A percentile compares a stretch with the other conserved stretches of the same genome.
Evolutionary conservation across 2,888 invertebrate species (phyloP).

Genomic region (Nomada fabriciana): DNA sequence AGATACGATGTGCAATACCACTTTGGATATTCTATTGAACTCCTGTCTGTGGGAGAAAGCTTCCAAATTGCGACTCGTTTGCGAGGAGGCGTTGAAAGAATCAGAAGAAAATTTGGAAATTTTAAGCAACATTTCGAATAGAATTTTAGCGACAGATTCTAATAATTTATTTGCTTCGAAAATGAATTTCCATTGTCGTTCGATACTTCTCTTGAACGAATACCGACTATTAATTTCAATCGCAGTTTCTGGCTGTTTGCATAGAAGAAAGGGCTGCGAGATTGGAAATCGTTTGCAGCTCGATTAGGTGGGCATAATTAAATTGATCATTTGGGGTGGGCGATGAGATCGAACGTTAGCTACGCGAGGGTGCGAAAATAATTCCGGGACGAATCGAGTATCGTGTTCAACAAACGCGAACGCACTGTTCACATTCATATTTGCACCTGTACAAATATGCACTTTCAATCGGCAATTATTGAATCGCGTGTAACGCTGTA

Average conservation of each 20-base stretch:
- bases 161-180: too few relatives aligned
- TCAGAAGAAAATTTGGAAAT: too few relatives aligned
- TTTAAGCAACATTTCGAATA: too few relatives aligned
- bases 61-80: too few relatives aligned
- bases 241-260: neutral
- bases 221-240: too few relatives aligned
- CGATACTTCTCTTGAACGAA: too few relatives aligned
- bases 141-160: too few relatives aligned
- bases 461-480: constrained; percentile 56
- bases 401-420: constrained; percentile 28
- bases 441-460: constrained; percentile 55
- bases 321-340: constrained; percentile 13
- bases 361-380: constrained; percentile 16
- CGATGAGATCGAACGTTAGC: constrained; percentile 11
- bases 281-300: neutral
- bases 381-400: neutral
- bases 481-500: constrained; percentile 28
- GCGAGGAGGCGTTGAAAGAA: too few relatives aligned
- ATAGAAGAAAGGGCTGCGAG: neutral
- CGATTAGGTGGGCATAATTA: constrained; percentile 24
- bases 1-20: neutral
- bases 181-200: too few relatives aligned
- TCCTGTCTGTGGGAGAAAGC: too few relatives aligned
- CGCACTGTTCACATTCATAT: constrained; percentile 21
- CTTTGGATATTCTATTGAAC: neutral